Evolutionary conservation across 2,797 vertebrate genomes (phyloP).

Genomic region (Peromyscus melanophrys): DNA sequence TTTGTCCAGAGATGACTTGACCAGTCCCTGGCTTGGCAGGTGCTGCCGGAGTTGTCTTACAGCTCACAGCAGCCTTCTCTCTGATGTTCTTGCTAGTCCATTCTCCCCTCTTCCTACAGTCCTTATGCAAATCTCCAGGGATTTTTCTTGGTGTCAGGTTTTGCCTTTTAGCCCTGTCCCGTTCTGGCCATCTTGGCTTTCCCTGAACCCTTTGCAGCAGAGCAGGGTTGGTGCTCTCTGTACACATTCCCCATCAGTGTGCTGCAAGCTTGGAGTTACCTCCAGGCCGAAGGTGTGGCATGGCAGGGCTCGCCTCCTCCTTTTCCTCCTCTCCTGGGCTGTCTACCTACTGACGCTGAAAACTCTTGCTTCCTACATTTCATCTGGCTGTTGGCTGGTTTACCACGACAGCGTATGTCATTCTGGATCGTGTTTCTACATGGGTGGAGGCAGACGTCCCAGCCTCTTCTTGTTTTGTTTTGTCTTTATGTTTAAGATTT

Average conservation of each 20-base stretch:
- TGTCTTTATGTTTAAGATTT: slow-evolving; percentile 9
- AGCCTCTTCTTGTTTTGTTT: not conserved
- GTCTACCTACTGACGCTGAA: not conserved
- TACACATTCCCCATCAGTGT: not conserved
- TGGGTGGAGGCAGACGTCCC: not conserved
- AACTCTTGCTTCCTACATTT: not conserved
- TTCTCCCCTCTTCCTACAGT: not conserved
- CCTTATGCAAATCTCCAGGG: not conserved
- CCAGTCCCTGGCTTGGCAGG: not conserved
- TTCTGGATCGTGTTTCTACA: not conserved
- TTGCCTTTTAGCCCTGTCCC: not conserved
- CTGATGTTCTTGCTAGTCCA: not conserved
- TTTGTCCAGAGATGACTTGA: not conserved
- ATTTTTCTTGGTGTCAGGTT: not conserved
- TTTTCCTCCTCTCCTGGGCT: not conserved
- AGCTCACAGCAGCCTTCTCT: not conserved
- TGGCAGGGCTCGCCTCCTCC: not conserved
- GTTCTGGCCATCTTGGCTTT: not conserved
- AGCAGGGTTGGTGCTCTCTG: not conserved
- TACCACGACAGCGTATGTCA: not conserved
- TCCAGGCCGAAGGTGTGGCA: not conserved
- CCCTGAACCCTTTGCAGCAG: slow-evolving; percentile 4
- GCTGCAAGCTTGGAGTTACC: not conserved
- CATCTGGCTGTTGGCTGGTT: not conserved
- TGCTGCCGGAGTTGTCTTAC: not conserved